Evolutionary conservation across 2,797 vertebrate species (phyloP).

Genomic region (Sebastes hopkinsi): DNA sequence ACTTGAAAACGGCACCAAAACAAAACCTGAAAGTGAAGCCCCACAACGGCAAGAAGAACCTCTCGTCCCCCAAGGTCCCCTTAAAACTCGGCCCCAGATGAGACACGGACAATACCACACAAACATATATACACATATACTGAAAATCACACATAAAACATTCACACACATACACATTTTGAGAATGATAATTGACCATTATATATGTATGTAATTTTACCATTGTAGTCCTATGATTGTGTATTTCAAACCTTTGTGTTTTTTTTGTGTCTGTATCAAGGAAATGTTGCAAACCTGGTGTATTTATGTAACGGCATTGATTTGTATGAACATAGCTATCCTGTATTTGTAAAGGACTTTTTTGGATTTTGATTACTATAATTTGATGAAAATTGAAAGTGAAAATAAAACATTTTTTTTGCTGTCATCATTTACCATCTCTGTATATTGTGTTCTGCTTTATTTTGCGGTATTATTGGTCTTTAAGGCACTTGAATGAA

Average conservation of each 20-base stretch:
- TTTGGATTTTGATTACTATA: constrained; percentile 52
- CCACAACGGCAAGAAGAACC: constrained; percentile 77
- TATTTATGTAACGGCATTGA: constrained; percentile 78
- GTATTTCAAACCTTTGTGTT: constrained; percentile 40
- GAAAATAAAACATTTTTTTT: constrained; percentile 64
- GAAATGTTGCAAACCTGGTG: constrained; percentile 56
- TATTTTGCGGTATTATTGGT: not conserved
- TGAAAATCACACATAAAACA: constrained; percentile 2
- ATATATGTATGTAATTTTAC: constrained; percentile 57
- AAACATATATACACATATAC: constrained; percentile 6
- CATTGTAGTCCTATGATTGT: constrained; percentile 55
- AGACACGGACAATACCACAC: constrained; percentile 52
- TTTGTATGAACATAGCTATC: constrained; percentile 61
- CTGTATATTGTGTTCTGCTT: not conserved
- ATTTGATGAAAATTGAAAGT: constrained; percentile 52
- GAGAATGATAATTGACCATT: constrained; percentile 47
- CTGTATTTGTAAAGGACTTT: constrained; percentile 64
- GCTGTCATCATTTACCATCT: constrained; percentile 18
- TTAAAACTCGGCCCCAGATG: constrained; percentile 85
- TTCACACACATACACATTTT: constrained; percentile 27
- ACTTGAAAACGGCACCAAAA: constrained; percentile 84
- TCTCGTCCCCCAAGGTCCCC: constrained; percentile 69
- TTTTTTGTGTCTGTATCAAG: constrained; percentile 51
- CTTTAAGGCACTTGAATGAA: not conserved
- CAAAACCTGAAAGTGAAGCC: constrained; percentile 76